Evolutionary conservation across 1,140 invertebrate species (phyloP), one percentile per base, ranked within the genome.

Genomic region (Drosophila lacteicornis): DNA sequence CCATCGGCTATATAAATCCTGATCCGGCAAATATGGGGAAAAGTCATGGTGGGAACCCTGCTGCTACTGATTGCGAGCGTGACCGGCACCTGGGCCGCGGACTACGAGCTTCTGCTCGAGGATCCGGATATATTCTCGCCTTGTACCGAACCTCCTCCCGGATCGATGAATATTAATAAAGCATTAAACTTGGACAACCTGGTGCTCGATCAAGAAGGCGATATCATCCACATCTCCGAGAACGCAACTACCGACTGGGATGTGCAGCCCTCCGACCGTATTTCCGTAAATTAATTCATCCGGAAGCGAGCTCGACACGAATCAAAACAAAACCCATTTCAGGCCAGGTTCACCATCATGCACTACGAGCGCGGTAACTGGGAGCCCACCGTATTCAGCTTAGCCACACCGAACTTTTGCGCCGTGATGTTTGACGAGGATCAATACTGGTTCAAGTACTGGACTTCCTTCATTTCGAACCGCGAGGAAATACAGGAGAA

Each of bases 361-460:
- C 80, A 73, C 22, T 65, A 22, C n/a, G 70, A 84, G 1, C 78
- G 84, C 0, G 85, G 85, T 2, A 27, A 17, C 27, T 88, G 84
- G 84, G 80, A 88, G 27, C 84, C 84, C 4, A 90, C 84, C 1
- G 9, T 84, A 0, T 75, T 90, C 11, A 66, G 19, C 42, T 25
- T 90, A 13, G 59, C 61, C 43, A 13, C 74, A 2, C 43, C 38
- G 13, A 62, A 88, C 51, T 88, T 88, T n/a, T 88, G 84, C 33
- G 4, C 11, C 7, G 22, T 43, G 3, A 71, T 88, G 78, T 88
- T 81, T 22, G 67, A 84, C 17, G 19, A 67, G 69, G 53, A 73
- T 50, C 49, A 62, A 8, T 90, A 88, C 58, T 88, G 80, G 80
- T 88, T 49, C 7, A 84, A 84, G 15, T 69, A 71, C 40, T 88